Base-by-base conservation (phyloP, 1,140 invertebrate species). In the Dreissena polymorpha region DNA sequence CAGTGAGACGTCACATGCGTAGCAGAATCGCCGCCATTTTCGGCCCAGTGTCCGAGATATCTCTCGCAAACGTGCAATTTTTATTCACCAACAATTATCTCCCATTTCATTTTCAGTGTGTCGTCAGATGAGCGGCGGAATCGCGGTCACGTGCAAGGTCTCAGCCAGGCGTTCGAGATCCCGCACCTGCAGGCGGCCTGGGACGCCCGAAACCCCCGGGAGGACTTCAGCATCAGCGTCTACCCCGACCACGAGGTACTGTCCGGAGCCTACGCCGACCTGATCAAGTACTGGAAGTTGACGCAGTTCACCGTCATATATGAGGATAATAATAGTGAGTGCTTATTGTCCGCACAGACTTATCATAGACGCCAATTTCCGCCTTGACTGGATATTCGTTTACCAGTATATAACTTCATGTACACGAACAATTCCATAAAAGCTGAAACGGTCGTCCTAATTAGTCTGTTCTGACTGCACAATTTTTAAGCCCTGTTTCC, bases 231-330 rank as follows among this genome's bases (percentile, higher is more conserved):
- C 29, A 97, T 99, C 87, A 98, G 98, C 94, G 94, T 99, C 23
- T 98, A 97, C 94, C 98, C 98, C 0, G 97, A 98, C 94, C 97
- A 97, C 8, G 96, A 96, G 68, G 96, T 96, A 21, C 93, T 99
- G n/a, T 97, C 97, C 78, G 95, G 96, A 94, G 97, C 97, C 16
- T 98, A 97, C 92, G 95, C 97, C 60, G 97, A 98, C 94, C 94
- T 98, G 77, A 96, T 98, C 39, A 95, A 96, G 91, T 95, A 96
- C 55, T 97, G 96, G 95, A 96, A 96, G 29, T 99, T 98, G 98
- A 97, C 96, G 92, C 96, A 95, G 25, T 99, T 98, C 91, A 98
- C 97, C n/a, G 97, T 99, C 86, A 96, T 99, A 77, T 99, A 98
- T 92, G 97, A 99, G 93, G 97, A 97, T 93, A 98, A 98, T 91